Conservation (phyloP, 2,113 vertebrate species). For the Albula goreensis region DNA sequence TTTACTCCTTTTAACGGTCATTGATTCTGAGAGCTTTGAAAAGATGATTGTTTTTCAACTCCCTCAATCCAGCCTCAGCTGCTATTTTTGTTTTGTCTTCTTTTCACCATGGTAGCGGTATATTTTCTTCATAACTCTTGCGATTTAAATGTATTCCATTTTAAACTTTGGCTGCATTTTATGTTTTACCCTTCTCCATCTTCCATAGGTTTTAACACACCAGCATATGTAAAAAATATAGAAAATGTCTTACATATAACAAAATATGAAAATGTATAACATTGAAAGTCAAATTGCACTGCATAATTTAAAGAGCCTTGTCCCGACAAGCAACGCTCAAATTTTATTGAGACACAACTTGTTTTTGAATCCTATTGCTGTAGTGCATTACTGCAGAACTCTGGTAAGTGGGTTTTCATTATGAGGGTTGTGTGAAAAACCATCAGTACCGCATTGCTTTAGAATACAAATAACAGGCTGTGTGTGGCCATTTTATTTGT, state of each 20-base stretch:
- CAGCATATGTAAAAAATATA: neutral
- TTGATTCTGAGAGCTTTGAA: constrained; percentile 53
- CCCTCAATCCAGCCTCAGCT: neutral
- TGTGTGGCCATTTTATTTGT: neutral
- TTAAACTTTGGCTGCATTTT: neutral
- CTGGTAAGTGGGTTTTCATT: neutral
- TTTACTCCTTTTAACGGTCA: constrained; percentile 63
- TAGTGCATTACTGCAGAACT: neutral
- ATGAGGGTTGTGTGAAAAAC: neutral
- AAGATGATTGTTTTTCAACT: neutral
- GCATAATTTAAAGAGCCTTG: neutral
- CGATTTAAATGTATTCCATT: neutral
- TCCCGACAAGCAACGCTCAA: neutral
- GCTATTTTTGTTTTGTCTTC: neutral
- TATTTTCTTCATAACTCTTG: neutral
- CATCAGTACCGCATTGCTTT: neutral
- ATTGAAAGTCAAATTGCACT: neutral
- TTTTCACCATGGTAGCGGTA: neutral
- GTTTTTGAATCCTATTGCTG: neutral
- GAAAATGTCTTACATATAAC: too few relatives aligned
- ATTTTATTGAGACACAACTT: neutral
- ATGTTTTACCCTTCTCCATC: neutral
- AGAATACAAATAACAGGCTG: too few relatives aligned
- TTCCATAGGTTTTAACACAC: neutral
- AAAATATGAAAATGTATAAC: neutral